These are phyloP conservation scores for Caenorhabditis macrosperma DNA, from an alignment of 2,888 invertebrate species.

Conservation along the genomic window DNA sequence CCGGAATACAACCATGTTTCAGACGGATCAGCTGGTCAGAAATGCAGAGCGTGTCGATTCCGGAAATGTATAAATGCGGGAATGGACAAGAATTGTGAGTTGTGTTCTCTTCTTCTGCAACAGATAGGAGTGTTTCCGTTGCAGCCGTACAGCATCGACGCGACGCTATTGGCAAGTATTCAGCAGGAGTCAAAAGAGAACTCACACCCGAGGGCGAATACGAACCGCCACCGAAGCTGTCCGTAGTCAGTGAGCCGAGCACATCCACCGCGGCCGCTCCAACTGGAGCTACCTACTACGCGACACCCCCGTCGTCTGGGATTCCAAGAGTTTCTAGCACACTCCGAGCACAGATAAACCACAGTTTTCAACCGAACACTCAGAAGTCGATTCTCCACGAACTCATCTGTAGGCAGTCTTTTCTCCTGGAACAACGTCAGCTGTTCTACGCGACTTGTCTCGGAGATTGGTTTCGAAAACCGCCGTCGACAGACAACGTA, in stretches of 20 bases:
- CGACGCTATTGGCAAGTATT: conserved; percentile 77
- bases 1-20: conserved; percentile 12
- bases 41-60: conserved; percentile 77
- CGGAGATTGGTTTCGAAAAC: conserved; percentile 54
- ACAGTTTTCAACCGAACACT: conserved; percentile 1
- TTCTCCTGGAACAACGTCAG: conserved; percentile 57
- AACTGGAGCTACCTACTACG: background rate
- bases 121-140: conserved; percentile 19
- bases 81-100: conserved; percentile 74
- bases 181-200: conserved; percentile 69
- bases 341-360: conserved; percentile 6
- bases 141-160: conserved; percentile 76
- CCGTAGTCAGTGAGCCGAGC: conserved; percentile 20
- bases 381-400: conserved; percentile 60
- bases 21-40: conserved; percentile 71
- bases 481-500: conserved; percentile 24
- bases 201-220: conserved; percentile 40
- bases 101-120: conserved; percentile 6
- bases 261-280: conserved; percentile 23
- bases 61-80: conserved; percentile 72
- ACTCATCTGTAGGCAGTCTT: conserved; percentile 53
- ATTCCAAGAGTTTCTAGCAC: conserved; percentile 25
- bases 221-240: conserved; percentile 43
- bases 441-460: conserved; percentile 57
- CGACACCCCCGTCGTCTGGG: conserved; percentile 5